Percentiles rank a stretch among this genome's conserved stretches.
These are phyloP conservation scores for Stenopsyche tienmushanensis DNA, from an alignment of 1,140 invertebrate species.

Conservation along the genomic window DNA sequence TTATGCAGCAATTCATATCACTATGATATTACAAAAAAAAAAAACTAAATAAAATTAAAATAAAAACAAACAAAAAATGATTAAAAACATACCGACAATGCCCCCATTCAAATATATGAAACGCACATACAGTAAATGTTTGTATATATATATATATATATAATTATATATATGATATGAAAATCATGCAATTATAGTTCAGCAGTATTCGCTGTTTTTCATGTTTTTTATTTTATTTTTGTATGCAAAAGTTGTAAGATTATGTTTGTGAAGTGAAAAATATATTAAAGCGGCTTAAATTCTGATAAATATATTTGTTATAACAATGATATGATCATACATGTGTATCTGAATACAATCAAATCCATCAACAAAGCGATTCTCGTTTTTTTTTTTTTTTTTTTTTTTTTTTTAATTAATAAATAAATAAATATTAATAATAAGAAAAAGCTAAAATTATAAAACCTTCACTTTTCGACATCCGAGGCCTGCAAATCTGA, in stretches of 20 bases:
- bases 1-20: slow-evolving; percentile 15
- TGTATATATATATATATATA: slow-evolving; percentile 16
- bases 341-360: background rate
- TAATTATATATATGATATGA: too few relatives aligned
- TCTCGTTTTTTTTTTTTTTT: too few relatives aligned
- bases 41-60: slow-evolving; percentile 11
- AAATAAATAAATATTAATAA: too few relatives aligned
- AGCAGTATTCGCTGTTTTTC: slow-evolving; percentile 25
- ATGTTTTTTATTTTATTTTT: slow-evolving; percentile 1
- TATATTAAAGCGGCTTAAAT: background rate
- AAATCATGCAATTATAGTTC: slow-evolving; percentile 26
- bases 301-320: background rate
- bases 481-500: too few relatives aligned
- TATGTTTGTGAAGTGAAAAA: slow-evolving; percentile 1
- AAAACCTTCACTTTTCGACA: too few relatives aligned
- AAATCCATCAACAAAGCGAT: too few relatives aligned
- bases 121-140: slow-evolving; percentile 23
- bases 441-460: too few relatives aligned
- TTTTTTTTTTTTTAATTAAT: too few relatives aligned
- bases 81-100: slow-evolving; percentile 17
- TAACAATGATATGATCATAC: background rate
- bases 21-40: slow-evolving; percentile 21
- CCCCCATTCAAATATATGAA: slow-evolving; percentile 9
- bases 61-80: slow-evolving; percentile 23
- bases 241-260: background rate